phyloP scores from a whole-genome alignment of 2,113 vertebrate species.

The Phrynocephalus versicolor region DNA sequence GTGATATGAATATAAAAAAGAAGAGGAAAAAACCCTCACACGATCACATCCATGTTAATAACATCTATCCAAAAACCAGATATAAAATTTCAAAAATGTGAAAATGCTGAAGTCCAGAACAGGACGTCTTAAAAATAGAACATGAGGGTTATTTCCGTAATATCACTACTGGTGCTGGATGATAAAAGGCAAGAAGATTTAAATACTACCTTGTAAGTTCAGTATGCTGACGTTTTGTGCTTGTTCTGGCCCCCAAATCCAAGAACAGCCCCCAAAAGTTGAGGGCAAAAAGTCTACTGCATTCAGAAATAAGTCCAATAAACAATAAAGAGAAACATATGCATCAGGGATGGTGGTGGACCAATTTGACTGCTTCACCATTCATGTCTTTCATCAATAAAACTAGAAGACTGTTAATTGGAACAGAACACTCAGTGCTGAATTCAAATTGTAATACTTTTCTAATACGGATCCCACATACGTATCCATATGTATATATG shows the following conservation, averaged over 20 bases:
- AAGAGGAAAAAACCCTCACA: neutral
- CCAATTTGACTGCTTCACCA: neutral
- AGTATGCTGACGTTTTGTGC: neutral
- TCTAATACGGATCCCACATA: neutral
- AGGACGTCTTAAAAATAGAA: neutral
- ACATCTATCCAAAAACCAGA: neutral
- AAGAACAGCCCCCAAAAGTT: neutral
- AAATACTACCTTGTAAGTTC: neutral
- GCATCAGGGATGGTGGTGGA: neutral
- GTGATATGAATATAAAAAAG: neutral
- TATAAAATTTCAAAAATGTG: neutral
- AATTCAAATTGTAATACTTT: neutral
- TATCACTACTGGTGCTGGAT: neutral
- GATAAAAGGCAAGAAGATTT: neutral
- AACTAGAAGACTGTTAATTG: neutral
- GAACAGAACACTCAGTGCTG: neutral
- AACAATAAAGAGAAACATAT: too few species aligned
- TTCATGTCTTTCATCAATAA: neutral
- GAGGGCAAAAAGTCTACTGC: neutral
- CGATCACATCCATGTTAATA: rapidly evolving
- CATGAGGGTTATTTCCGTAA: neutral
- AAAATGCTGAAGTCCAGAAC: neutral
- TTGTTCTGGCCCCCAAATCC: neutral
- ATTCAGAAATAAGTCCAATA: neutral
- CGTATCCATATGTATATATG: neutral